phyloP scores from a whole-genome alignment of 1,140 invertebrate genomes.

The Lucilia cuprina region DNA sequence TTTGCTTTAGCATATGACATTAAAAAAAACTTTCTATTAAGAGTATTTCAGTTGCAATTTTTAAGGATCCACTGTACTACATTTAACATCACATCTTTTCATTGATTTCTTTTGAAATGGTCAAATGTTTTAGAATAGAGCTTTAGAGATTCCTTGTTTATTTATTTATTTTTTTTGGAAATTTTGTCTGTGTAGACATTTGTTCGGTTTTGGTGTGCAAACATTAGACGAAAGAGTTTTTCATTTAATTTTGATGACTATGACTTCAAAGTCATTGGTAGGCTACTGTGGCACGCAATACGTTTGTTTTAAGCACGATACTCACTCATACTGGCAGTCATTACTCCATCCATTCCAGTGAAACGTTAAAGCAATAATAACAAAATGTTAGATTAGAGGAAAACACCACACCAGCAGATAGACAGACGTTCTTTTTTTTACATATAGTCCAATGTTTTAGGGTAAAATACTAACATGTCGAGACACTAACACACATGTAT shows the following conservation, averaged over 20 bases:
- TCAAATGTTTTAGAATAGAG: background rate
- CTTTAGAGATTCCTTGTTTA: background rate
- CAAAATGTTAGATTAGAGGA: conserved; percentile 12
- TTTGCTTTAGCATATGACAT: no score
- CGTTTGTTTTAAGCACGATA: background rate
- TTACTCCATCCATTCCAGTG: background rate
- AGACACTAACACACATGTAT: background rate
- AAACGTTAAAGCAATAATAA: background rate
- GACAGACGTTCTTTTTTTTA: background rate
- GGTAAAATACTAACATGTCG: background rate
- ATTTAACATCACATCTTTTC: background rate
- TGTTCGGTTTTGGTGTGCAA: background rate
- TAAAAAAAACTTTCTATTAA: no score
- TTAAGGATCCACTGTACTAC: background rate
- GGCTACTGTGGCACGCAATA: conserved; percentile 33
- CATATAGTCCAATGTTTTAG: background rate
- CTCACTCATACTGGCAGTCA: background rate
- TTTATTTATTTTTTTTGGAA: no score
- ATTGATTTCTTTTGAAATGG: background rate
- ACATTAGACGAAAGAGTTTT: conserved; percentile 10
- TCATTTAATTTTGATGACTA: conserved; percentile 22
- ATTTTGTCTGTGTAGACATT: background rate
- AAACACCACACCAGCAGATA: background rate
- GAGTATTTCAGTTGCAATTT: background rate
- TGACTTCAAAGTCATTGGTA: conserved; percentile 22